Evolutionary conservation across 2,888 invertebrate genomes (phyloP).

Genomic region (Idaea dimidiata): DNA sequence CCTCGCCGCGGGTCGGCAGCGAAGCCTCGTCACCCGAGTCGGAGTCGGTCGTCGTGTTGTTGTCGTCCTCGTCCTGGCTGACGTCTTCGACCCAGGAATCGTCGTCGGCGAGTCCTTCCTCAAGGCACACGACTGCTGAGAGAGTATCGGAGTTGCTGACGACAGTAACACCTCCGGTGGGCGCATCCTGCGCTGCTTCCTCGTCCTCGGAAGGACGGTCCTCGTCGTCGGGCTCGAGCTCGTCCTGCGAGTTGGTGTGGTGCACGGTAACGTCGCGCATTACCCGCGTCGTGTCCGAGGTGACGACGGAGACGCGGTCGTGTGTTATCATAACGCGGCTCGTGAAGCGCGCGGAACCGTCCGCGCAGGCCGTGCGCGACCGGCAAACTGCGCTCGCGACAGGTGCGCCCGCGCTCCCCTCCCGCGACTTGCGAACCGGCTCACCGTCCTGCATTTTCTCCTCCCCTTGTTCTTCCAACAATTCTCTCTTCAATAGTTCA

Average conservation of each 20-base stretch:
- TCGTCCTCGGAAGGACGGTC: slow-evolving; percentile 71
- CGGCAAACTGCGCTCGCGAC: slow-evolving; percentile 75
- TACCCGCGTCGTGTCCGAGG: slow-evolving; percentile 87
- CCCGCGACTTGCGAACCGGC: slow-evolving; percentile 68
- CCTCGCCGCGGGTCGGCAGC: slow-evolving; percentile 88
- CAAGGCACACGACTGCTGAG: slow-evolving; percentile 87
- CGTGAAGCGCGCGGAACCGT: slow-evolving; percentile 87
- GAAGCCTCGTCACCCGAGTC: slow-evolving; percentile 86
- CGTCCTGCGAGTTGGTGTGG: slow-evolving; percentile 83
- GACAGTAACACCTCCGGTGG: slow-evolving; percentile 81
- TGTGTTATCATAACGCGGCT: slow-evolving; percentile 95
- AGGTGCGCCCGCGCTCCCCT: slow-evolving; percentile 76
- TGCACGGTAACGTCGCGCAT: slow-evolving; percentile 84
- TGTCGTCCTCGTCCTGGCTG: slow-evolving; percentile 89
- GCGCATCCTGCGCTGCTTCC: slow-evolving; percentile 69
- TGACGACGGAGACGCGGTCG: slow-evolving; percentile 88
- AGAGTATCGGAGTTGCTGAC: slow-evolving; percentile 86
- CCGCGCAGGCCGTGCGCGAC: slow-evolving; percentile 78
- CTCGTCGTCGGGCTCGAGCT: slow-evolving; percentile 59
- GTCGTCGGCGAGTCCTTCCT: slow-evolving; percentile 93
- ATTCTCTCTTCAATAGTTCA: slow-evolving; percentile 80
- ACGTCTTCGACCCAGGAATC: slow-evolving; percentile 96
- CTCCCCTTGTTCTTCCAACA: slow-evolving; percentile 71
- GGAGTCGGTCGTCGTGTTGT: slow-evolving; percentile 83
- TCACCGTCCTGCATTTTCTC: slow-evolving; percentile 70